phyloP scores from a whole-genome alignment of 2,797 vertebrate species.

The Megalops cyprinoides region DNA sequence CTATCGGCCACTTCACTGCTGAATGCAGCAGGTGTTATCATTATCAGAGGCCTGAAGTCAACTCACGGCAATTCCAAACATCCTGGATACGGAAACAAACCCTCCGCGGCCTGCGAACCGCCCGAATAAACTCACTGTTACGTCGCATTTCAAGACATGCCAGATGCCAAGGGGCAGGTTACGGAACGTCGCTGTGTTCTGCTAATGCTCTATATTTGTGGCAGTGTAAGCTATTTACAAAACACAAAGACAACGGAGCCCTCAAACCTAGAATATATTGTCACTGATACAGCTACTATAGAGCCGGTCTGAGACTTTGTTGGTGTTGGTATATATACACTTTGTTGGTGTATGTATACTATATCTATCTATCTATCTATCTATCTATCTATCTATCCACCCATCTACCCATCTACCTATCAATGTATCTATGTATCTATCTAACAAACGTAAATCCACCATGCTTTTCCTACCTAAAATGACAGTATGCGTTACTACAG shows the following conservation, averaged over 20 bases:
- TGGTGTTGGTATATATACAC: no score
- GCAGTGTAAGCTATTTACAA: constrained; percentile 2
- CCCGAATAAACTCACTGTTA: constrained; percentile 7
- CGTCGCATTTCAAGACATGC: no score
- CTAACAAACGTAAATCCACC: neutral
- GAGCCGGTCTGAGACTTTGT: neutral
- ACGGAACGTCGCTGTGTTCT: no score
- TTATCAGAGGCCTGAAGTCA: neutral
- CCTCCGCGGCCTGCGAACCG: neutral
- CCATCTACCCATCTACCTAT: constrained; percentile 2
- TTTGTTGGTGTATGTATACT: no score
- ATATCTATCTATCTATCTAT: no score
- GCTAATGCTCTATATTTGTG: neutral
- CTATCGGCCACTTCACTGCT: neutral
- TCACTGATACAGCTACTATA: neutral
- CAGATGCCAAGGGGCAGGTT: no score
- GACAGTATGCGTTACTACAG: neutral
- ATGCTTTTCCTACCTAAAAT: constrained; percentile 8
- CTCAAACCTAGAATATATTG: neutral
- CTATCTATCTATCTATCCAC: neutral
- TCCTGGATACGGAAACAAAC: neutral
- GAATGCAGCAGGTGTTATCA: neutral
- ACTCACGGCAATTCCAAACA: neutral
- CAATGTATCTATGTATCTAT: constrained; percentile 2
- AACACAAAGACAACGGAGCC: neutral